phyloP scores from a whole-genome alignment of 2,888 invertebrate genomes.

The Napeogenes sylphis region DNA sequence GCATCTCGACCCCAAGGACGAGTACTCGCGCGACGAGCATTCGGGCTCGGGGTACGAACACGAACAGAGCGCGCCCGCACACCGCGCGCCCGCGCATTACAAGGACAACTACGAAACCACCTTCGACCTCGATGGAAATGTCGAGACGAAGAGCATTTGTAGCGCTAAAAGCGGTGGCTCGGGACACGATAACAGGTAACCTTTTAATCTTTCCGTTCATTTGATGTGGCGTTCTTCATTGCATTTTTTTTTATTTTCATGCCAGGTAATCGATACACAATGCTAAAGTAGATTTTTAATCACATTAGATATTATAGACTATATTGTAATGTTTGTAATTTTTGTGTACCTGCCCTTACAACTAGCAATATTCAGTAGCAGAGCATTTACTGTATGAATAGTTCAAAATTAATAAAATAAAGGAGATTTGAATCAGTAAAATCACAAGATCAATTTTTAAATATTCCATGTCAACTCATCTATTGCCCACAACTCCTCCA shows the following conservation, averaged over 20 bases:
- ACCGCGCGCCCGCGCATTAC: slow-evolving; percentile 65
- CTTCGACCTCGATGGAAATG: slow-evolving; percentile 93
- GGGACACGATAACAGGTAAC: slow-evolving; percentile 88
- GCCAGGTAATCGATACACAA: neutral
- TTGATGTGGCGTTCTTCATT: slow-evolving; percentile 2
- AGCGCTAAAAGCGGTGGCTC: slow-evolving; percentile 88
- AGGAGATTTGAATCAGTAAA: no score
- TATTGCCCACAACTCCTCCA: no score
- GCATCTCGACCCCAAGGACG: slow-evolving; percentile 65
- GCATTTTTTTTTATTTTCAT: neutral
- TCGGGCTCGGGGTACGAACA: slow-evolving; percentile 61
- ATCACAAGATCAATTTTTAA: no score
- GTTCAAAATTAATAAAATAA: neutral
- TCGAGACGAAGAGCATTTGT: slow-evolving; percentile 93
- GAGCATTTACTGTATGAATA: neutral
- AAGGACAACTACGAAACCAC: slow-evolving; percentile 90
- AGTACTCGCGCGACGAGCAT: slow-evolving; percentile 57
- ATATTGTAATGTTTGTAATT: neutral
- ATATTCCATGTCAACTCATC: no score
- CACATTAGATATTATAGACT: neutral
- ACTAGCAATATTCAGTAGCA: neutral
- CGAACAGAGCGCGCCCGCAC: slow-evolving; percentile 51
- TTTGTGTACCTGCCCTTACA: neutral
- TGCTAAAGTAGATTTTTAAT: neutral
- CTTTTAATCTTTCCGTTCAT: slow-evolving; percentile 12